Conservation (phyloP, 30 jellyfish, hydroid and myxozoan species). For the Cassiopea xamachana region DNA sequence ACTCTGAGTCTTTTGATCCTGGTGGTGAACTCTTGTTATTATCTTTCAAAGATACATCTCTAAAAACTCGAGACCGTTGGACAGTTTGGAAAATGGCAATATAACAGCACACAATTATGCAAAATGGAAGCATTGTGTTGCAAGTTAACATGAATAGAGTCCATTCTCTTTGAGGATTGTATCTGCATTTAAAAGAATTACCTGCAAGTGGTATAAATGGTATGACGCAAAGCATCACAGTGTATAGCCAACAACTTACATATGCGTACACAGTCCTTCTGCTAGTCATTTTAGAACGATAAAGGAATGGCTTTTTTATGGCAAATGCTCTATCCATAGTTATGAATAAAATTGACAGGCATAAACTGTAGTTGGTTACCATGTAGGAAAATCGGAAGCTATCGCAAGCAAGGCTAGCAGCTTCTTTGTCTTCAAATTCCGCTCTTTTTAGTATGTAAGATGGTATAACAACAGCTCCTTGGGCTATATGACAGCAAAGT, state of each 20-base stretch:
- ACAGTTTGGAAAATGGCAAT: conserved; percentile 54
- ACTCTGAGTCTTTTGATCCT: conserved; percentile 11
- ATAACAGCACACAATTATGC: conserved; percentile 53
- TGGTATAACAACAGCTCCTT: conserved; percentile 93
- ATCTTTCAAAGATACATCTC: not conserved
- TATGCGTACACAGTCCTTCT: conserved; percentile 55
- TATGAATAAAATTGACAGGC: conserved; percentile 67
- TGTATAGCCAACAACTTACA: conserved; percentile 71
- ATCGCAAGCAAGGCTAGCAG: conserved; percentile 61
- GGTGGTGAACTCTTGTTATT: not conserved
- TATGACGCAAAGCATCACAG: conserved; percentile 59
- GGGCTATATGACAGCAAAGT: conserved; percentile 70
- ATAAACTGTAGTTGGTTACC: conserved; percentile 76
- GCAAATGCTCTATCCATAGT: conserved; percentile 86
- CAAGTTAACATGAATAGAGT: conserved; percentile 70
- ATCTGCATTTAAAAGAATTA: conserved; percentile 33
- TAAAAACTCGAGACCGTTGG: conserved; percentile 20
- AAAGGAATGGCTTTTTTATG: conserved; percentile 57
- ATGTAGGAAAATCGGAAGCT: conserved; percentile 85
- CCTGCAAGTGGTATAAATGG: conserved; percentile 78
- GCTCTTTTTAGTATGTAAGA: conserved; percentile 70
- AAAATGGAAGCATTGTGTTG: conserved; percentile 84
- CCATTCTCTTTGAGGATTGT: conserved; percentile 80
- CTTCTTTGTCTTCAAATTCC: not conserved
- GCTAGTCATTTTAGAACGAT: conserved; percentile 70